Evolutionary conservation across 2,888 invertebrate genomes (phyloP).

Genomic region (Rhingia rostrata): DNA sequence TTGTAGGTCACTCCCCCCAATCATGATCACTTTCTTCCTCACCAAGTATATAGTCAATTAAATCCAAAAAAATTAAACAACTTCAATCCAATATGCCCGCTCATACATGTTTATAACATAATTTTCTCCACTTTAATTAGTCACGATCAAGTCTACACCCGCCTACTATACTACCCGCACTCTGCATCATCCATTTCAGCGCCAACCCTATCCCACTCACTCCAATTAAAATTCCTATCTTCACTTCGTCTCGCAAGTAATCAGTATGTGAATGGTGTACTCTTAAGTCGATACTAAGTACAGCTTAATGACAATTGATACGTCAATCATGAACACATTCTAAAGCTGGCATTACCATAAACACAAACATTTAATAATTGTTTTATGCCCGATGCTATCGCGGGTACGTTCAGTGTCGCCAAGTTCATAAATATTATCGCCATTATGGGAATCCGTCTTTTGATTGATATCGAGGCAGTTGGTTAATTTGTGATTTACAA

Average conservation of each 20-base stretch:
- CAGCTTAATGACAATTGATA: slow-evolving; percentile 62
- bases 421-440: slow-evolving; percentile 8
- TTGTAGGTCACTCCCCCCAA: slow-evolving; percentile 7
- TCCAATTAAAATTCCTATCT: slow-evolving; percentile 40
- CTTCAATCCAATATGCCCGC: slow-evolving; percentile 27
- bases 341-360: slow-evolving; percentile 30
- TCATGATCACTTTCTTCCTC: background rate
- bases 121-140: slow-evolving; percentile 48
- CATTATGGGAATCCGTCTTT: slow-evolving; percentile 35
- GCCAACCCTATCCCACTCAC: slow-evolving; percentile 56
- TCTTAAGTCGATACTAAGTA: slow-evolving; percentile 51
- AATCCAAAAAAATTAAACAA: slow-evolving; percentile 21
- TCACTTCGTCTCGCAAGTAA: slow-evolving; percentile 1
- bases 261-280: slow-evolving; percentile 33
- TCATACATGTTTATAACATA: slow-evolving; percentile 56
- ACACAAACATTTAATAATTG: slow-evolving; percentile 42
- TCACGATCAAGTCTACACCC: slow-evolving; percentile 53
- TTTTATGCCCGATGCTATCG: slow-evolving; percentile 21
- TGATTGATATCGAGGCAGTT: slow-evolving; percentile 63
- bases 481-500: slow-evolving; percentile 50
- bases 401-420: background rate
- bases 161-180: background rate
- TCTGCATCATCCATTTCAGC: slow-evolving; percentile 12
- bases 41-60: background rate
- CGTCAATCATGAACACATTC: slow-evolving; percentile 65